A percentile compares a stretch with the other conserved stretches of the same genome.
Conservation (phyloP, 1,140 invertebrate species). For the Drosophila teissieri region DNA sequence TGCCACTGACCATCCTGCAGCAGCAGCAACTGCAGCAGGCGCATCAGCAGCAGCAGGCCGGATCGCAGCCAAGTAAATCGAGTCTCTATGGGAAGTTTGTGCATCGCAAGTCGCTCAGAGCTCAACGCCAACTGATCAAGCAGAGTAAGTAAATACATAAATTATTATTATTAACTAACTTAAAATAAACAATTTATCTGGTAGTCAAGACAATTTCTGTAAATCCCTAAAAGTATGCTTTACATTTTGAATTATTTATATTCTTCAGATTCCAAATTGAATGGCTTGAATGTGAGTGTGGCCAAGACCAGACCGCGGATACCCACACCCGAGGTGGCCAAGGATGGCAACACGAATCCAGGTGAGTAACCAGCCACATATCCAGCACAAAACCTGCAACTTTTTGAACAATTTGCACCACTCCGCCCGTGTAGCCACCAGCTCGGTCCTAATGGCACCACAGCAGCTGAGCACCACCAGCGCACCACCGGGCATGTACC, state of each 20-base stretch:
- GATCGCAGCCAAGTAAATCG: slow-evolving; percentile 86
- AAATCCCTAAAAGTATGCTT: slow-evolving; percentile 25
- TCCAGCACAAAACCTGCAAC: background rate
- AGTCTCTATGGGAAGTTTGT: slow-evolving; percentile 92
- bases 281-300: slow-evolving; percentile 88
- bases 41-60: slow-evolving; percentile 67
- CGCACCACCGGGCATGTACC: slow-evolving; percentile 86
- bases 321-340: slow-evolving; percentile 93
- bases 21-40: slow-evolving; percentile 79
- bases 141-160: slow-evolving; percentile 86
- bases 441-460: slow-evolving; percentile 82
- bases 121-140: slow-evolving; percentile 87
- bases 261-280: slow-evolving; percentile 83
- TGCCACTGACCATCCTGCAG: slow-evolving; percentile 77
- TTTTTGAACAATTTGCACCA: slow-evolving; percentile 26
- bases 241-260: background rate
- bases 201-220: too few species aligned
- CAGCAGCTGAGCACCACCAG: slow-evolving; percentile 84
- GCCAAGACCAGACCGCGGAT: slow-evolving; percentile 92
- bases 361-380: slow-evolving; percentile 48
- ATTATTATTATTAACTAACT: too few species aligned
- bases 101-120: slow-evolving; percentile 90
- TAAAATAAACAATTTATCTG: background rate
- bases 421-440: slow-evolving; percentile 43
- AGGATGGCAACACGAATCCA: slow-evolving; percentile 87